phyloP scores from a whole-genome alignment of 2,888 invertebrate genomes.

The Isotomurus palustris region DNA sequence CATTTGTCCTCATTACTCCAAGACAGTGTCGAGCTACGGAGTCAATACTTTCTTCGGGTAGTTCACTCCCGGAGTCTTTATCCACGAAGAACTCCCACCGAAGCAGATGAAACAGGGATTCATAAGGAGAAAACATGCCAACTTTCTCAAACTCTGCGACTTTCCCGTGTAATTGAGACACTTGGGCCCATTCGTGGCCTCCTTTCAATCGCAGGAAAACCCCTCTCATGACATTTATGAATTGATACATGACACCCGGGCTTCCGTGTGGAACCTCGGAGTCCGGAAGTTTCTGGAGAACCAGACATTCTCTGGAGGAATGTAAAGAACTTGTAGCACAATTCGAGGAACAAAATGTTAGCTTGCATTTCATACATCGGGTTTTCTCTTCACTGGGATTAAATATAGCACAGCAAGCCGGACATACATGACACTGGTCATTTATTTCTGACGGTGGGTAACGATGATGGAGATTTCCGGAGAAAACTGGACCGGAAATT shows the following conservation, averaged over 20 bases:
- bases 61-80: background rate
- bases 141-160: conserved; percentile 21
- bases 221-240: conserved; percentile 29
- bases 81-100: conserved; percentile 22
- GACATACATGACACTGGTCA: conserved; percentile 14
- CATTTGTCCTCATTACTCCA: conserved; percentile 37
- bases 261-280: conserved; percentile 3
- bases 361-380: conserved; percentile 4
- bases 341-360: conserved; percentile 7
- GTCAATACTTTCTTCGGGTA: conserved; percentile 8
- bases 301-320: conserved; percentile 30
- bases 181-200: conserved; percentile 33
- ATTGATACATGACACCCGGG: conserved; percentile 17
- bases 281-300: conserved; percentile 15
- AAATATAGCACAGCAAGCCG: conserved; percentile 17
- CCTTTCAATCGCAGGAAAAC: conserved; percentile 13
- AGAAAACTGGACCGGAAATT: conserved; percentile 26
- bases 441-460: too few species aligned
- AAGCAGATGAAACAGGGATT: conserved; percentile 22
- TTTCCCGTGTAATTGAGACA: conserved; percentile 30
- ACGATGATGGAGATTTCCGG: too few species aligned
- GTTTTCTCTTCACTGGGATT: background rate
- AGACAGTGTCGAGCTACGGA: conserved; percentile 26
- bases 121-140: conserved; percentile 21
- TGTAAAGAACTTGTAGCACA: conserved; percentile 15